Evolutionary conservation across 2,113 vertebrate species (phyloP), one percentile per base, ranked within the genome.

Genomic region (Amphilophus citrinellus): DNA sequence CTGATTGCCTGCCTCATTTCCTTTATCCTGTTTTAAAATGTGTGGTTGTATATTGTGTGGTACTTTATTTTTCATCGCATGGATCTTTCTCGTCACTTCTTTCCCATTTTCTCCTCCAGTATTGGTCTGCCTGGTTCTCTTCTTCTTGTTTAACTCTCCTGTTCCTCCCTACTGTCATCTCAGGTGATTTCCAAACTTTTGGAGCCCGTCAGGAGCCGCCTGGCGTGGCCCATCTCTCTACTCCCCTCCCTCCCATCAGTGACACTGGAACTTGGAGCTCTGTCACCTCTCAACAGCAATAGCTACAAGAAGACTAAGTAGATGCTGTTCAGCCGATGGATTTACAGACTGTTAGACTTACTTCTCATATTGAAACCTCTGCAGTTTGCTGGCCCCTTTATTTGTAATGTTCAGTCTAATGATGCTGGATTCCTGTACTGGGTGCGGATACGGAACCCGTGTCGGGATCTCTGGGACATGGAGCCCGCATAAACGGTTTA

Each of bases 101-200:
- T 18, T 44, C 27, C 58, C 44, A 61, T 18, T 3, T 8, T 10
- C 56, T 58, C 11, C 62, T 47, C 50, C 65, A 9, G 13, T 63
- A 27, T 81, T 24, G 17, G 13, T 20, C 35, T 63, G 8, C 35
- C 58, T 4, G 35, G 39, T 79, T 1, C 61, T 50, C 59, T 10
- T 14, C 59, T 10, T 14, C 17, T 37, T 37, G 35, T 77, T 68
- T 91, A 91, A 92, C 83, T 77, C 78, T 68, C 18, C 83, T 50
- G 32, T 81, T 84, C 90, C 84, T 91, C 71, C 88, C 84, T 1
- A 76, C 84, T 97, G 88, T 98, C 82, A 97, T 94, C 94, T 81
- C 97, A 99, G 98, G 97, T 99, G 89, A 95, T 98, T 97, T 97
- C 96, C 97, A 97, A 97, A 97, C 95, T 98, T 89, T 96, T 95